Evolutionary conservation across 2,888 invertebrate genomes (phyloP), one percentile per base, ranked within the genome.

Genomic region (Agrenia bidenticulata): DNA sequence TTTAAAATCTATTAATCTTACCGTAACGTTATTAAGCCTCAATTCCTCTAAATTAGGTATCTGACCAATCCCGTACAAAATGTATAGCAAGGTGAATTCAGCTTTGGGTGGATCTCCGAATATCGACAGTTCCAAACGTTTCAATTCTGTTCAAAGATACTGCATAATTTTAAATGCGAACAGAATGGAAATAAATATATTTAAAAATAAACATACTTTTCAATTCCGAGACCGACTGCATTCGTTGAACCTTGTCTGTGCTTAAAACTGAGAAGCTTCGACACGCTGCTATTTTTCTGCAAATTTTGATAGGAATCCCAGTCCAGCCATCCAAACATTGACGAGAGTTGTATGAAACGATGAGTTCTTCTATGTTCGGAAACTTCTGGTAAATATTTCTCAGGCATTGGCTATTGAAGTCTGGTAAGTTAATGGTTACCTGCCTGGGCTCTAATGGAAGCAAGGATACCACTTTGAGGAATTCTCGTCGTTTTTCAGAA

Each of bases 261-360:
- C 24, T 19, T 17, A 60, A 13, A 11, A 69, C 60, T 1, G 66
- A 23, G 37, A 69, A 66, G 49, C 61, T 66, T 54, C 63, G 63
- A 37, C 66, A 66, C 1, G 37, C n/a, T 4, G 66, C 55, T 39
- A 69, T 66, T 55, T 51, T 58, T 32, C 51, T 60, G 26, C 64
- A 64, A 2, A 41, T n/a, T 21, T 63, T 53, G 5, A 61, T 61
- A 9, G 69, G 69, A 11, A 69, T 64, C 11, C 69, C 69, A 27
- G 69, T 69, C 51, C 66, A 62, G 11, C 69, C 64, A 15, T 66
- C 69, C 13, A 69, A 23, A 37, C 57, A 61, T 27, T 65, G 53
- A 19, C 53, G 19, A 1, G 61, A 69, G 39, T 23, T 56, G 54
- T 26, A 57, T 5, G 17, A 2, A 5, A 66, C 13, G 15, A 21